Evolutionary conservation across 2,113 vertebrate species (phyloP), one percentile per base, ranked within the genome.

Genomic region (Axis porcinus): DNA sequence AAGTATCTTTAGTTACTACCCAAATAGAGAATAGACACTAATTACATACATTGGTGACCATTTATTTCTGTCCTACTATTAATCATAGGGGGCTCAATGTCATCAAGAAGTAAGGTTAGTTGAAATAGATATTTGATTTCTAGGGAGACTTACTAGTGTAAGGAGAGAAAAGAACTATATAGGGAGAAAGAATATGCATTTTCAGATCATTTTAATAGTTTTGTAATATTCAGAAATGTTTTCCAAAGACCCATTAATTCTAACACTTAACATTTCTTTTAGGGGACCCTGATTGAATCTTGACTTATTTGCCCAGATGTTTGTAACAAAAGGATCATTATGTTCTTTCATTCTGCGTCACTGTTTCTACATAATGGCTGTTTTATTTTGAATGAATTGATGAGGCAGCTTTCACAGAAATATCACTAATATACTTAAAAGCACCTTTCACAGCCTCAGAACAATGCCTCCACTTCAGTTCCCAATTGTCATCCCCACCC

Each of bases 351-450:
- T 87, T 94, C 70, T 64, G 47, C 15, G 27, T 97, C 86, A 97
- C 89, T 79, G 57, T 97, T 95, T 97, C 87, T 45, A 79, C 92
- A 93, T 55, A 93, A 95, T 95, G 30, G 70, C 60, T 97, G 86
- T 79, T 97, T 96, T 89, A 91, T 98, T 95, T 96, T 94, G 96
- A 92, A 95, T 87, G 83, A 95, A 54, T 93, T 89, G 81, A 79
- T 94, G 62, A 97, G 52, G 58, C 52, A 78, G 95, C 89, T 96
- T 97, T 96, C 94, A 60, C 27, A n/a, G 86, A 57, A 95, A 57
- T 78, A 85, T 95, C 60, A 96, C 86, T 91, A 83, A 94, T 93
- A 85, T 76, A 83, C 89, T 95, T 89, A 94, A 94, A 97, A 95
- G 60, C 62, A 81, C 57, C 70, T 82, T 97, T 96, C 50, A 74